Evolutionary conservation across 2,888 invertebrate species (phyloP), one percentile per base, ranked within the genome.

Genomic region (Lobophora halterata): DNA sequence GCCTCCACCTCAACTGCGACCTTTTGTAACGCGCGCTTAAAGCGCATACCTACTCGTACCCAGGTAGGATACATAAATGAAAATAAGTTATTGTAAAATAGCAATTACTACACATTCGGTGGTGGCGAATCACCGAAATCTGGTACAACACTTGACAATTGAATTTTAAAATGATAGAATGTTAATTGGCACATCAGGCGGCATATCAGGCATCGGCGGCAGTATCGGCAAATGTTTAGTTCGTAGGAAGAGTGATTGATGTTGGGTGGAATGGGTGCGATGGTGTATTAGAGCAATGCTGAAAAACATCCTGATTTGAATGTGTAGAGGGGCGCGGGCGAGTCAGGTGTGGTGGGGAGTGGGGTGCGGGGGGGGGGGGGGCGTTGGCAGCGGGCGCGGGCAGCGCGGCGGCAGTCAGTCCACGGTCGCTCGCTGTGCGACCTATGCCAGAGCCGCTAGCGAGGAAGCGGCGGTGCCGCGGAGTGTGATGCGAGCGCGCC

Each of bases 401-500:
- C 46, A 37, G 45, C 38, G n/a, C 37, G 14, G 45, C 30, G 46
- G 33, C 11, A 37, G 9, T 43, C 47, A 40, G 46, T 42, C 34
- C 13, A 46, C 35, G 44, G 35, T 46, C 36, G 29, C 43, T 45
- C 3, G 41, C 43, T 39, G 38, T 33, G 44, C 40, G 47, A 35
- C 31, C 46, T n/a, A n/a, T n/a, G n/a, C n/a, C n/a, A n/a, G n/a
- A n/a, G 52, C 56, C 29, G 32, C 32, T 9, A 7, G 28, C 60
- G 46, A 67, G 72, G 3, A 20, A 25, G 44, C 44, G 39, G 48
- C 48, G 51, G 40, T 45, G 70, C 71, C 74, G 70, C 78, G 64
- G 70, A 67, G 54, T 76, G 85, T 77, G 80, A 79, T 80, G 85
- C 67, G 65, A 71, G 77, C 79, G 77, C 78, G 72, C 65, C 73